Percentiles rank a stretch among this genome's conserved stretches.
phyloP scores from a whole-genome alignment of 1,140 invertebrate genomes.

The Psilanteris sp. region DNA sequence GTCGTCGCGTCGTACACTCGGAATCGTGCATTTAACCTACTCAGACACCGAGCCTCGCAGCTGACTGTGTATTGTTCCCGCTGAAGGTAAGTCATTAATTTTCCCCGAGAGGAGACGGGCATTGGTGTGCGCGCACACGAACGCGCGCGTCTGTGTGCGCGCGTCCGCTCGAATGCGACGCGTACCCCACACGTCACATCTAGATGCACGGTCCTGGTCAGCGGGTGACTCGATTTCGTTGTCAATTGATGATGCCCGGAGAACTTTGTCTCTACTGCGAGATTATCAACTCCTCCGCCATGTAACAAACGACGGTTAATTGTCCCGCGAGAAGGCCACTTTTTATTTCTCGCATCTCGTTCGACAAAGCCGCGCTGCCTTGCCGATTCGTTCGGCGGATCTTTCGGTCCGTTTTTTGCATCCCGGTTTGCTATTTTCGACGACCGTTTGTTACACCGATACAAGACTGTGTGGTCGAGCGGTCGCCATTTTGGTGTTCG shows the following conservation, averaged over 20 bases:
- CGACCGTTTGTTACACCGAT: too few species aligned
- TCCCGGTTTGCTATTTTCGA: too few species aligned
- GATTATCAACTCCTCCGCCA: conserved; percentile 42
- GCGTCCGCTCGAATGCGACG: conserved; percentile 51
- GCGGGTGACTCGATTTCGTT: conserved; percentile 57
- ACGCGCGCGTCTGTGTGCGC: conserved; percentile 20
- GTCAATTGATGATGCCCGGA: conserved; percentile 57
- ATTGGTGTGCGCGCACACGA: conserved; percentile 15
- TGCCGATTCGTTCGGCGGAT: too few species aligned
- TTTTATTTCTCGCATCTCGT: neutral
- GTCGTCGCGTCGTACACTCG: conserved; percentile 63
- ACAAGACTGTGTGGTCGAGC: too few species aligned
- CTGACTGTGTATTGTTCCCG: conserved; percentile 76
- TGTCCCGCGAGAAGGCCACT: conserved; percentile 9
- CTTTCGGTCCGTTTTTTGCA: too few species aligned
- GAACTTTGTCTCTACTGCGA: conserved; percentile 41
- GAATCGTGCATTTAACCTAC: conserved; percentile 56
- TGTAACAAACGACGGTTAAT: conserved; percentile 46
- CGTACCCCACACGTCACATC: conserved; percentile 59
- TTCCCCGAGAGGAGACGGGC: conserved; percentile 53
- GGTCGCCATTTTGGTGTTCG: too few species aligned
- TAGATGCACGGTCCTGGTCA: conserved; percentile 58
- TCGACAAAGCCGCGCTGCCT: too few species aligned
- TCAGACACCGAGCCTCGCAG: conserved; percentile 73
- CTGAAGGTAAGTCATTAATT: conserved; percentile 77